Evolutionary conservation across 2,888 invertebrate species (phyloP).

Genomic region (Troilus luridus): DNA sequence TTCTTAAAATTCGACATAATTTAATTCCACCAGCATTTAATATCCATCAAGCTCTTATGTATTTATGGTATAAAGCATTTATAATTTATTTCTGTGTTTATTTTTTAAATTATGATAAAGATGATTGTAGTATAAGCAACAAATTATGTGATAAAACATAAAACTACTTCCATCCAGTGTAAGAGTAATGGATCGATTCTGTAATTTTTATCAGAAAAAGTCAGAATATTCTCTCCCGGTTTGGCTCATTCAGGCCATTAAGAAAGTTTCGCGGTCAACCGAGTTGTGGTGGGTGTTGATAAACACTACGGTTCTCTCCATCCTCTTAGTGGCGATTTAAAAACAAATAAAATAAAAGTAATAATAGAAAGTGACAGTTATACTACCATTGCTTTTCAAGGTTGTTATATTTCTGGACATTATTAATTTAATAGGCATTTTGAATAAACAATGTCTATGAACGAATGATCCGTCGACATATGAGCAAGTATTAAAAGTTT

Average conservation of each 20-base stretch:
- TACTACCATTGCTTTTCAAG: background rate
- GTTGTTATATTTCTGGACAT: background rate
- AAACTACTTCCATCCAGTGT: too few species aligned
- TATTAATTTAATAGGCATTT: background rate
- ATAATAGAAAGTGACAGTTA: background rate
- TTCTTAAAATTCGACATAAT: too few species aligned
- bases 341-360: background rate
- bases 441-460: too few species aligned
- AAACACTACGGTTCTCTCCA: background rate
- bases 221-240: background rate
- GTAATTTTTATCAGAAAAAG: background rate
- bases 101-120: too few species aligned
- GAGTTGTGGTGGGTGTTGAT: constrained; percentile 2
- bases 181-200: background rate
- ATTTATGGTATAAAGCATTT: too few species aligned
- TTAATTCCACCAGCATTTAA: too few species aligned
- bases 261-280: background rate
- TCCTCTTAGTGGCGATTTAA: background rate
- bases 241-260: background rate
- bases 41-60: too few species aligned
- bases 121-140: too few species aligned
- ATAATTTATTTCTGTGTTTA: too few species aligned
- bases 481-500: too few species aligned
- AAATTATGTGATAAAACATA: too few species aligned
- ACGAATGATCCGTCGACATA: too few species aligned